Base-by-base conservation (phyloP, 1,140 invertebrate genomes). In the Drosophila pachea region DNA sequence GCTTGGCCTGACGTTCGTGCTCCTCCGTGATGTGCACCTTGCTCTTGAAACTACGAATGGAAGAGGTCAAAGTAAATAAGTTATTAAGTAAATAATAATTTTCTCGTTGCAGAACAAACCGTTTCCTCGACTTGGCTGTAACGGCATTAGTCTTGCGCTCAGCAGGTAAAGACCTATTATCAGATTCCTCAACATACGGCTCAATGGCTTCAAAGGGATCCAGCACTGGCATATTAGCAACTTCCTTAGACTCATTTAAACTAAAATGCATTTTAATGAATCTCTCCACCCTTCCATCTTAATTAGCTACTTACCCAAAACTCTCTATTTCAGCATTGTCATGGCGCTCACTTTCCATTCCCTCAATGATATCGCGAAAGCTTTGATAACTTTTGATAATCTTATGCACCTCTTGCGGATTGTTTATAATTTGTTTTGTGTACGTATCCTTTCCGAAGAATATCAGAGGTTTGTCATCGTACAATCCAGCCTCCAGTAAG, bases 341-440 rank as follows among this genome's bases (percentile, higher is more conserved):
- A 83, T 90, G 89, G 48, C 89, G 61, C 89, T 91, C 77, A 88
- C 90, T 87, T 58, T 90, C 87, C 45, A 92, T 76, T 35, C 91
- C 74, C 70, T 92, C 91, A 31, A 89, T 84, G 4, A 87, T 87
- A 22, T 89, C 87, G 2, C 81, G 74, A 62, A 78, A 89, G 33
- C 84, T 88, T 32, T 89, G 61, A 58, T 77, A 89, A 52, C 84
- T 88, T 11, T 84, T 88, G 0, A 88, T 63, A 0, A 89, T 89
- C 16, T 78, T 78, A n/a, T 82, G 58, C 9, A 88, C 62, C 29
- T 88, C 75, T 11, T 78, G 74, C 4, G 81, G 70, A 64, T 88
- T 88, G 7, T 53, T 42, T 12, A 89, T 59, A 5, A 82, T 50
- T 48, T 68, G 70, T 42, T 86, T 82, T 9, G 77, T 86, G 56